Evolutionary conservation across 2,797 vertebrate species (phyloP).

Genomic region (Melanogrammus aeglefinus): DNA sequence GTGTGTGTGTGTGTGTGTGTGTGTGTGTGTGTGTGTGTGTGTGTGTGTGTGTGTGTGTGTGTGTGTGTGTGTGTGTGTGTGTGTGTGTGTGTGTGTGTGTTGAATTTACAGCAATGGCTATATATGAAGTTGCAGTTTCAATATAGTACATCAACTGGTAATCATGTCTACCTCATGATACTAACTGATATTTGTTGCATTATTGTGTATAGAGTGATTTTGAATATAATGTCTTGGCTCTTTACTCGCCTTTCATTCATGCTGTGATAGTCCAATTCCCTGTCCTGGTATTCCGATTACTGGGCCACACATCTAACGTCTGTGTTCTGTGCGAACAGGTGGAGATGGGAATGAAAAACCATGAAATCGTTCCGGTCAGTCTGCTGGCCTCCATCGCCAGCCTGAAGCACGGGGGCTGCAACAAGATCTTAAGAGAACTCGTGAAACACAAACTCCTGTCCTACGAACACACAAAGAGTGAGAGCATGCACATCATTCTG

Average conservation of each 20-base stretch:
- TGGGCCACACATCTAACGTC: slow-evolving; percentile 36
- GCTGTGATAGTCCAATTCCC: background rate
- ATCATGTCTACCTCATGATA: background rate
- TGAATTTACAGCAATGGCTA: too few relatives aligned
- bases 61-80: too few relatives aligned
- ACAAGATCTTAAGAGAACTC: slow-evolving; percentile 90
- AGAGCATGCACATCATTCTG: slow-evolving; percentile 51
- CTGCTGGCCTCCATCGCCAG: slow-evolving; percentile 90
- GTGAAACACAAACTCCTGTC: slow-evolving; percentile 91
- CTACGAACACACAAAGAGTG: slow-evolving; percentile 88
- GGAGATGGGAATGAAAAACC: slow-evolving; percentile 99
- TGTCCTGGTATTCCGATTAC: background rate
- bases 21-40: too few relatives aligned
- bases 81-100: too few relatives aligned
- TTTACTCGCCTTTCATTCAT: background rate
- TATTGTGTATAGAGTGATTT: background rate
- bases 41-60: too few relatives aligned
- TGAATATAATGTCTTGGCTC: background rate
- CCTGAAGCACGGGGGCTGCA: slow-evolving; percentile 94
- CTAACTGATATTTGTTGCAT: background rate
- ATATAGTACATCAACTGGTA: background rate
- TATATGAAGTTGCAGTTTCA: too few relatives aligned
- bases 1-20: too few relatives aligned
- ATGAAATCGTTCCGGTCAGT: slow-evolving; percentile 92
- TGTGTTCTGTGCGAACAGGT: slow-evolving; percentile 70